These are phyloP conservation scores for Microplitis manilae DNA, from an alignment of 2,888 invertebrate genomes.

Conservation along the genomic window DNA sequence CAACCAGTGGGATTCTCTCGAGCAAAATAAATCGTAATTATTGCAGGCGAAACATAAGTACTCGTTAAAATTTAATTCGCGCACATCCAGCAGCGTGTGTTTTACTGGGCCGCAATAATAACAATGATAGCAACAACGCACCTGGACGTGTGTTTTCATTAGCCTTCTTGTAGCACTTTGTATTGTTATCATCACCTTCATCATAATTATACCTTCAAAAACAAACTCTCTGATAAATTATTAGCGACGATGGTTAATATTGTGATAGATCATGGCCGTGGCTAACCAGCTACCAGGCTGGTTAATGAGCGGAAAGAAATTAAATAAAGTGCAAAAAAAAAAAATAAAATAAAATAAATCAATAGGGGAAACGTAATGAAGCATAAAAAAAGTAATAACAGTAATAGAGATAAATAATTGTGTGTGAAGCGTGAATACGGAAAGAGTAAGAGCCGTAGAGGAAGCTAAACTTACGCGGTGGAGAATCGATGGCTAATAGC, in stretches of 20 bases:
- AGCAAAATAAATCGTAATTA: slow-evolving; percentile 47
- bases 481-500: slow-evolving; percentile 70
- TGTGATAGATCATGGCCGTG: neutral
- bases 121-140: neutral
- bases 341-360: neutral
- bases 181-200: slow-evolving; percentile 23
- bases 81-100: slow-evolving; percentile 30
- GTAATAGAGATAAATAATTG: slow-evolving; percentile 19
- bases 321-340: slow-evolving; percentile 2
- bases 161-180: slow-evolving; percentile 27
- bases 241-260: neutral
- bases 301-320: neutral
- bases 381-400: neutral
- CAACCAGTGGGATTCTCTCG: neutral
- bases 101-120: neutral
- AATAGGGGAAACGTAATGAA: neutral
- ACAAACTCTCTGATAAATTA: slow-evolving; percentile 12
- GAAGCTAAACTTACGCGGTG: slow-evolving; percentile 58
- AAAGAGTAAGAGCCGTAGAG: slow-evolving; percentile 57
- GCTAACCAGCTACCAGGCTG: neutral
- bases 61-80: slow-evolving; percentile 50
- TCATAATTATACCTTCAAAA: slow-evolving; percentile 22
- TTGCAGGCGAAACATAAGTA: slow-evolving; percentile 46
- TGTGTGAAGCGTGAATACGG: slow-evolving; percentile 31
- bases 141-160: slow-evolving; percentile 33